Conservation (phyloP, 2,797 vertebrate genomes). For the Malacoctenus gilli region DNA sequence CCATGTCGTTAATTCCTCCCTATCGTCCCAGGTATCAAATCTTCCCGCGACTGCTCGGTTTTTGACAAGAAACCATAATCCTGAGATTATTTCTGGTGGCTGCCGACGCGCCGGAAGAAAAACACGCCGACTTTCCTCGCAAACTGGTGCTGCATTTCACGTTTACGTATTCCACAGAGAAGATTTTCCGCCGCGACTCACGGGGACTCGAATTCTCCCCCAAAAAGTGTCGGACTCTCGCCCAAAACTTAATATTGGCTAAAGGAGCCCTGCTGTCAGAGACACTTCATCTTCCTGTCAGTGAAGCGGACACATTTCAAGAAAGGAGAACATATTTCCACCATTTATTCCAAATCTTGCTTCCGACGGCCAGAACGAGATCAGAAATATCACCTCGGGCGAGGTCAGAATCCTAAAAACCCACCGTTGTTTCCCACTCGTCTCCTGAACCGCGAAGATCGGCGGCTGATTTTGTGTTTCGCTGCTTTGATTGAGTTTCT, state of each 20-base stretch:
- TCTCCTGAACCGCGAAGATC: no score
- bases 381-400: constrained; percentile 28
- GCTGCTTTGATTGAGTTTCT: not conserved
- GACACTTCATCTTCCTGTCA: no score
- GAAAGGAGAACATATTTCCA: constrained; percentile 66
- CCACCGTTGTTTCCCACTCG: not conserved
- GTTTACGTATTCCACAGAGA: constrained; percentile 31
- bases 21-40: constrained; percentile 27
- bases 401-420: not conserved
- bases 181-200: no score
- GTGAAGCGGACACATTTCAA: no score
- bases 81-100: not conserved
- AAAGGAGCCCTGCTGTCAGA: constrained; percentile 77
- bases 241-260: constrained; percentile 75
- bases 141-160: constrained; percentile 55
- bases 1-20: constrained; percentile 34
- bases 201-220: no score
- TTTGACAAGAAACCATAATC: no score
- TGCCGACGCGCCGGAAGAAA: not conserved
- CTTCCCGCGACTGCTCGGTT: no score
- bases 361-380: constrained; percentile 25
- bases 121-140: no score
- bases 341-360: constrained; percentile 42
- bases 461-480: no score
- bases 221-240: no score